Base-by-base conservation (phyloP, 2,113 vertebrate species). In the Dolichallabes microphthalmus region DNA sequence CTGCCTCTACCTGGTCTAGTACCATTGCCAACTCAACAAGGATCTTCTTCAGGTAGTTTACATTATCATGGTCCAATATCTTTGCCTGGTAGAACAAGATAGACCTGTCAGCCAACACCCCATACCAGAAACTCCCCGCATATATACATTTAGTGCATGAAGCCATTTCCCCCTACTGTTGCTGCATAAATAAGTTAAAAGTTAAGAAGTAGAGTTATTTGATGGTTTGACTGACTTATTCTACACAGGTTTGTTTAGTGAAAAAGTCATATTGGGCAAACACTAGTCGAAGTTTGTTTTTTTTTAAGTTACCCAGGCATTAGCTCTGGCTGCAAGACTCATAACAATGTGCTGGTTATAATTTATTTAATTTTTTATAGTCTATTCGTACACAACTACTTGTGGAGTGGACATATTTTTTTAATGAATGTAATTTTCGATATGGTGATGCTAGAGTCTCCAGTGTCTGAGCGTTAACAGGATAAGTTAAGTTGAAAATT, bases 11-110 rank as follows among this genome's bases (percentile, higher is more conserved):
- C 91, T 99, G 98, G 92, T 99, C 98, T 86, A 99, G 94, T 88
- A 97, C 97, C 97, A 99, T 98, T 19, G 94, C 95, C 90, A 99
- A 93, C 80, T 99, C 98, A 12, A 96, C 96, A 1, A 99, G 95
- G 84, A 98, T 98, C 92, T 99, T 99, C 95, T 97, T 99, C 93
- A 99, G 91, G 93, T 97, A 97, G 92, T 95, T 98, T 90, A 99
- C 98, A 0, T 99, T 98, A 45, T 99, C 98, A 0, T 99, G 98
- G 91, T 99, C 98, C 92, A 99, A 90, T 90, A 99, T 99, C 92
- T 99, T 99, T 87, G 97, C 97, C 98, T 99, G 88, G 2, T 2
- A 84, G 80, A 78, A 82, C 12, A 86, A 83, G 32, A 77, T 4
- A 75, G 64, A 74, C 14, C 84, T 69, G 66, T 64, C 14, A 53